These are phyloP conservation scores for Odontamblyopus rebecca DNA, from an alignment of 2,797 vertebrate genomes.

Conservation along the genomic window DNA sequence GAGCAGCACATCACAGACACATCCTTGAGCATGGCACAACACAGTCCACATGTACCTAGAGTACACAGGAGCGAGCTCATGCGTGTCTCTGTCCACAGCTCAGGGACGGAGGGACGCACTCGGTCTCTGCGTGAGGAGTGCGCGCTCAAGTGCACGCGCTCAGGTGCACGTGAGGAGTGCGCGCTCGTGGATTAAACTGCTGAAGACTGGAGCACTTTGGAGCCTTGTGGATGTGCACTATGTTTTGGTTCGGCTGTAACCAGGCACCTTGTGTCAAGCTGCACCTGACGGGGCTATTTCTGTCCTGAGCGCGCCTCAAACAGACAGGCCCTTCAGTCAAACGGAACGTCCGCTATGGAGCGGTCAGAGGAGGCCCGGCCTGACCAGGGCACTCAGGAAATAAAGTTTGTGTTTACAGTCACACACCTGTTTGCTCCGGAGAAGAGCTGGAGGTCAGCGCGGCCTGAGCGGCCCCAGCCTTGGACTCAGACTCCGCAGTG, in stretches of 20 bases:
- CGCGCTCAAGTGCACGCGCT: conserved; percentile 14
- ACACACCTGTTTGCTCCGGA: background rate
- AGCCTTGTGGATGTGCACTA: conserved; percentile 43
- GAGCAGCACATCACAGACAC: too few relatives aligned
- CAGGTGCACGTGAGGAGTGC: conserved; percentile 42
- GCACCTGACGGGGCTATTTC: conserved; percentile 84
- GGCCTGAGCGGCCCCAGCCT: too few relatives aligned
- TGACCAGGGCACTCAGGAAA: conserved; percentile 15
- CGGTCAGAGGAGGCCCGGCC: conserved; percentile 59
- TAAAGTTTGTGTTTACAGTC: background rate
- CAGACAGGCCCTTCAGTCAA: conserved; percentile 63
- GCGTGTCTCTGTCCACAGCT: conserved; percentile 69
- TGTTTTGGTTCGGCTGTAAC: conserved; percentile 77
- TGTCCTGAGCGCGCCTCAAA: conserved; percentile 62
- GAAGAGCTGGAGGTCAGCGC: too few relatives aligned
- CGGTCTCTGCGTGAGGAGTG: conserved; percentile 62
- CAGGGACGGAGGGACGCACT: conserved; percentile 78
- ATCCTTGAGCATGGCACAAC: too few relatives aligned
- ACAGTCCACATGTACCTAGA: too few relatives aligned
- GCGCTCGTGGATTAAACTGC: conserved; percentile 35
- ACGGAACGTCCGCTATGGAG: conserved; percentile 58
- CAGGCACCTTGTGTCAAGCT: conserved; percentile 61
- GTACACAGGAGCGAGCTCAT: background rate
- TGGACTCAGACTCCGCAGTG: too few relatives aligned
- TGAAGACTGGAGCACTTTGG: conserved; percentile 69